phyloP scores from a whole-genome alignment of 2,113 vertebrate genomes.

The Heliornis fulica region DNA sequence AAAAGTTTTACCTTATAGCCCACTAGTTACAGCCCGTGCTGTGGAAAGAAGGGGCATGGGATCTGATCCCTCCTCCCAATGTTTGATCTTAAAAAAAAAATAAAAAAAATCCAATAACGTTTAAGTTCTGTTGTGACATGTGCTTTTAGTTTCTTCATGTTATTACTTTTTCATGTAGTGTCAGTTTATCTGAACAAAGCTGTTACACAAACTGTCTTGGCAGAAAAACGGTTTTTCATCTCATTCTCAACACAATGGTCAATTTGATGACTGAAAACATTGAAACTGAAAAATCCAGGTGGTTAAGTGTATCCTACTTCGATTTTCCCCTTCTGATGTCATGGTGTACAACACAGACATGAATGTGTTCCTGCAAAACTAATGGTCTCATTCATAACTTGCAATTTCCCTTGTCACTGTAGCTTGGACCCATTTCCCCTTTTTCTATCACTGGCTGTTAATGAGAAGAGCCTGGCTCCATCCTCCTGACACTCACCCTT shows the following conservation, averaged over 20 bases:
- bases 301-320: not conserved
- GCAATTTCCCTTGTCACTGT: not conserved
- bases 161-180: not conserved
- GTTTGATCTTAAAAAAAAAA: not conserved
- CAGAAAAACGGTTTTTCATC: not conserved
- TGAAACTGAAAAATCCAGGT: not conserved
- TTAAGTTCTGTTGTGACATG: slow-evolving; percentile 36
- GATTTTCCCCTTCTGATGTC: not conserved
- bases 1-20: not conserved
- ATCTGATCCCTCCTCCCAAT: not conserved
- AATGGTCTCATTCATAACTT: too few relatives aligned
- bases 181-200: not conserved
- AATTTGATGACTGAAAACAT: not conserved
- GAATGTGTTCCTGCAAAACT: too few relatives aligned
- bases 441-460: too few relatives aligned
- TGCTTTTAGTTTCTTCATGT: slow-evolving; percentile 16
- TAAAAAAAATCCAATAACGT: slow-evolving; percentile 32
- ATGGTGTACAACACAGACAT: not conserved
- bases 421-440: too few relatives aligned
- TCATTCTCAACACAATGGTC: not conserved
- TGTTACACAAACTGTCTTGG: not conserved
- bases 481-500: too few relatives aligned
- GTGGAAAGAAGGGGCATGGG: not conserved
- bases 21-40: not conserved
- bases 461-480: too few relatives aligned